Conservation (phyloP, 2,113 vertebrate species). For the Oryzias melastigma region DNA sequence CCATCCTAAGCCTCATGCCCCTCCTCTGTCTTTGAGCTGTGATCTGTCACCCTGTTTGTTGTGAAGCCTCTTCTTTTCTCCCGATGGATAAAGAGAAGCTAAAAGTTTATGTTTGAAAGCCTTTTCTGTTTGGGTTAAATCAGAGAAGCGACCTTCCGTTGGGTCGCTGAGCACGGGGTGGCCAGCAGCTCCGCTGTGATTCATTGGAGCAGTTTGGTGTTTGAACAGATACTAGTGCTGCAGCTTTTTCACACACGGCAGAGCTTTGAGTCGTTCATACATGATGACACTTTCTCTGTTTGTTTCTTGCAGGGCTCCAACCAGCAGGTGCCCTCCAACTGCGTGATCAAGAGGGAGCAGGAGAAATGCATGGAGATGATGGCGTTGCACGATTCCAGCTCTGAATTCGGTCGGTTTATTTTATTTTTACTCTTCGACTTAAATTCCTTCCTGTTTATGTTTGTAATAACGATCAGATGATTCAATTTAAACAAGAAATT, state of each 20-base stretch:
- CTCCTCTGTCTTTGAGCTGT: too few relatives aligned
- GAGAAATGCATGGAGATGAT: slow-evolving; percentile 71
- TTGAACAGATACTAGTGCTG: slow-evolving; percentile 35
- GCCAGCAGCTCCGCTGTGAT: slow-evolving; percentile 21
- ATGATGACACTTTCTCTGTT: slow-evolving; percentile 7
- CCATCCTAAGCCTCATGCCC: too few relatives aligned
- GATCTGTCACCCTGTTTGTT: too few relatives aligned
- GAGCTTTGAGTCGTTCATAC: slow-evolving; percentile 20
- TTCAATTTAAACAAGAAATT: slow-evolving; percentile 10
- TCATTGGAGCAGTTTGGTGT: slow-evolving; percentile 31
- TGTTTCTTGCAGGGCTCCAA: slow-evolving; percentile 41
- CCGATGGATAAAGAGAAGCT: too few relatives aligned
- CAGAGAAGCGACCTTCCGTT: slow-evolving; percentile 2
- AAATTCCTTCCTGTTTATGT: neutral
- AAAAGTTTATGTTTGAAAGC: slow-evolving; percentile 23
- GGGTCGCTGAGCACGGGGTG: slow-evolving; percentile 18
- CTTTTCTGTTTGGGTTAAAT: slow-evolving; percentile 11
- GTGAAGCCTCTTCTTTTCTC: too few relatives aligned
- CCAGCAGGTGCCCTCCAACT: slow-evolving; percentile 57
- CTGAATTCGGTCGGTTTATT: slow-evolving; percentile 44
- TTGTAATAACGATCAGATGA: neutral
- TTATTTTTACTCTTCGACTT: neutral
- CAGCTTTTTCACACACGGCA: slow-evolving; percentile 30
- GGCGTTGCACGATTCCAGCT: slow-evolving; percentile 26
- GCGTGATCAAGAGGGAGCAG: slow-evolving; percentile 70